Evolutionary conservation across 2,113 vertebrate species (phyloP), one percentile per base, ranked within the genome.

Genomic region (Coracopsis vasa): DNA sequence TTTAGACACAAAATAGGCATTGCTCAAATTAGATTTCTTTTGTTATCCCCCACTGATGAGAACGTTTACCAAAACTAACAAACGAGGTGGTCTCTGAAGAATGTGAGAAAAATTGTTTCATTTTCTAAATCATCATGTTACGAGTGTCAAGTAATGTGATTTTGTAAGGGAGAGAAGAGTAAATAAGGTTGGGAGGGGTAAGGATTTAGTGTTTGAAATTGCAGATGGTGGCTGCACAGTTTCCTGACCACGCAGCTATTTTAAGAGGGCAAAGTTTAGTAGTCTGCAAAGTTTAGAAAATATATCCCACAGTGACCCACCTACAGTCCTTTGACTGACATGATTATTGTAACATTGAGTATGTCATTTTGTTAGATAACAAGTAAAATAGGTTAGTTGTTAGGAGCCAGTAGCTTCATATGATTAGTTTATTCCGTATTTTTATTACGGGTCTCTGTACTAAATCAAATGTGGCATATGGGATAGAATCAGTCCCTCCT

Each of bases 61-160:
- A 86, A n/a, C 4, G 1, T 81, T 75, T 81, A 50, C 47, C 29
- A 90, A 95, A 95, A 86, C 75, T 90, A 80, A 84, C 12, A 21
- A 80, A 90, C 86, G 42, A 39, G 44, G 20, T 89, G 6, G 44
- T 95, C 42, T 92, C 71, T 94, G 84, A 79, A 95, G 80, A 88
- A n/a, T 42, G 11, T 70, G 39, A 79, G 61, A 60, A 94, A 71
- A 90, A 42, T 60, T 65, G 31, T 54, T 93, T 75, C 74, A 7
- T 79, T 90, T 94, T 80, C 51, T 79, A 77, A 75, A 90, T 94
- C 86, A 80, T 78, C 33, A 9, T 29, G 8, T 31, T 91, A 4
- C 1, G 24, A 58, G 6, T 42, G 7, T 74, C 42, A 86, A 83
- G 29, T n/a, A 54, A 1, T 69, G 21, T 79, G 39, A 88, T 94